Evolutionary conservation across 1,140 invertebrate genomes (phyloP), one percentile per base, ranked within the genome.

Genomic region (Eciton burchellii): DNA sequence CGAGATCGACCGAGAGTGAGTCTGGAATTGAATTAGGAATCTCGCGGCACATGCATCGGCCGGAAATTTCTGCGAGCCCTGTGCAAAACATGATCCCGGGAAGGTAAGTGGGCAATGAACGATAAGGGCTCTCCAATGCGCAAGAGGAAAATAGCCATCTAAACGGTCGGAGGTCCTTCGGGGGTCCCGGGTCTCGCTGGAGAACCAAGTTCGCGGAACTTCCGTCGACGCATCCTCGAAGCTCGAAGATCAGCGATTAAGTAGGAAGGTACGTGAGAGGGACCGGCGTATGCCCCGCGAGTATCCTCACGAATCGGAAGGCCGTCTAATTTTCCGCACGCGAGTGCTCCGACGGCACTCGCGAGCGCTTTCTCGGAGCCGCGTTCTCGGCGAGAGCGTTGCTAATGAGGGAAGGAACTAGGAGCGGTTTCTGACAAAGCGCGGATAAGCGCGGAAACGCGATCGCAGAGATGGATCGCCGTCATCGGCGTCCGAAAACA

Each of bases 281-380:
- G 19, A 81, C 12, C 14, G 6, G 24, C 16, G 26, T 68, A 29
- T 41, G 52, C 35, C 45, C 5, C 41, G 35, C 35, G 79, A 83
- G 54, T 76, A 85, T 73, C 79, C 84, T 90, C 83, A 65, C 83
- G 84, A 87, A 86, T 89, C 66, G 81, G 85, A 63, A 73, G 54
- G 72, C 71, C 76, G 71, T 89, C 82, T 89, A 87, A 89, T 90
- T 89, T 88, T 86, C 84, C 87, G 88, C 84, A 88, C 82, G 82
- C 83, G 74, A 86, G 70, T 88, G 47, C 83, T 88, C 86, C 87
- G 81, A 88, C 84, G 86, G 83, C 57, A 66, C 70, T 73, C 65
- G n/a, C n/a, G 66, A 65, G 41, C 49, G 49, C 45, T 35, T 26
- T 63, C 49, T 21, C 41, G 49, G 19, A 45, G 6, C 84, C 63